phyloP scores from a whole-genome alignment of 2,113 vertebrate genomes.

The Aythya baeri region DNA sequence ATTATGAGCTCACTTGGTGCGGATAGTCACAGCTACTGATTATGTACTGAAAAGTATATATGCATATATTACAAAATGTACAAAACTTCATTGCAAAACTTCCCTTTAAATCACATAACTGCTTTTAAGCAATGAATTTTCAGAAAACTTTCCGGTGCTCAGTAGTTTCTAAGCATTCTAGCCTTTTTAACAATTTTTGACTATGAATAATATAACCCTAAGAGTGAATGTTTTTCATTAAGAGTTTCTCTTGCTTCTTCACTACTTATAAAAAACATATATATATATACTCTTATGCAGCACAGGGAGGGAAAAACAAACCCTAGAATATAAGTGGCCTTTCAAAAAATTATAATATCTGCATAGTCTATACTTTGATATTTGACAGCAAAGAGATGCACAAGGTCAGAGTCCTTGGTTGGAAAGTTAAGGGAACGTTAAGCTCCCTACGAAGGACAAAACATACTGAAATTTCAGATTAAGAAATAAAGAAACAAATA shows the following conservation, averaged over 20 bases:
- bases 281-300: background rate
- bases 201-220: background rate
- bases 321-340: background rate
- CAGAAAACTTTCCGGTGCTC: slow-evolving; percentile 30
- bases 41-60: slow-evolving; percentile 18
- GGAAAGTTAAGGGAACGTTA: background rate
- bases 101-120: background rate
- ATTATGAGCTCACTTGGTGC: background rate
- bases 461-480: background rate
- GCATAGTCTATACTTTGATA: background rate
- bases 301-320: background rate
- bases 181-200: background rate
- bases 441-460: background rate
- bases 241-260: background rate
- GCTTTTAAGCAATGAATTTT: slow-evolving; percentile 7
- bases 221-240: background rate
- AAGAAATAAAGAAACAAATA: background rate
- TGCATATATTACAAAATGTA: slow-evolving; percentile 20
- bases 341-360: slow-evolving; percentile 37
- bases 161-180: slow-evolving; percentile 4
- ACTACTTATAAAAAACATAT: background rate
- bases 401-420: background rate
- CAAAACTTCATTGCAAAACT: slow-evolving; percentile 18
- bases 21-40: background rate
- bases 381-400: background rate